A percentile compares a stretch with the other conserved stretches of the same genome.
phyloP scores from a whole-genome alignment of 2,113 vertebrate genomes.

The Felis chaus region DNA sequence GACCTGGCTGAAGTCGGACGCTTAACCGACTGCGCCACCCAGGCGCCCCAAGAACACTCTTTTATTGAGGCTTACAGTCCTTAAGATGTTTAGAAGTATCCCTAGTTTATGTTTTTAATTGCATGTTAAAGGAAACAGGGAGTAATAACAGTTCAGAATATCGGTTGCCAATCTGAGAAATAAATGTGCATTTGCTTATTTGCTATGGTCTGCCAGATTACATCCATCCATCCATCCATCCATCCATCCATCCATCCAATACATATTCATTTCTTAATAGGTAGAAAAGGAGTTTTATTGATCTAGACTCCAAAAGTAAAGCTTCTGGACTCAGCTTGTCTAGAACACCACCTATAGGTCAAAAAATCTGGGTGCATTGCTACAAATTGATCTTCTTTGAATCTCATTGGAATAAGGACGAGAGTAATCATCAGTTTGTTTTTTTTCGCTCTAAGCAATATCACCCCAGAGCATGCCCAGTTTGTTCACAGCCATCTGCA shows the following conservation, averaged over 20 bases:
- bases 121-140: neutral
- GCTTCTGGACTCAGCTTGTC: neutral
- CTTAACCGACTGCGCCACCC: no score
- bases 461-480: neutral
- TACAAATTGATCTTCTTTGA: neutral
- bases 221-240: no score
- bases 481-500: neutral
- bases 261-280: neutral
- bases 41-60: no score
- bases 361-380: neutral
- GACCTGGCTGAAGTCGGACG: no score
- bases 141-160: neutral
- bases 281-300: neutral
- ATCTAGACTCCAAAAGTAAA: neutral
- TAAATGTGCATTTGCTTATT: neutral
- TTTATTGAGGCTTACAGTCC: neutral
- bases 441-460: neutral
- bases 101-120: neutral
- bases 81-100: neutral
- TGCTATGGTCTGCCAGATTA: neutral
- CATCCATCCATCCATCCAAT: neutral
- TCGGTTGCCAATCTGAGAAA: neutral
- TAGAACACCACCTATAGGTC: neutral
- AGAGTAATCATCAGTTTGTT: neutral
- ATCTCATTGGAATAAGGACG: neutral